Evolutionary conservation across 2,888 invertebrate genomes (phyloP), one percentile per base, ranked within the genome.

Genomic region (Anthophora plumipes): DNA sequence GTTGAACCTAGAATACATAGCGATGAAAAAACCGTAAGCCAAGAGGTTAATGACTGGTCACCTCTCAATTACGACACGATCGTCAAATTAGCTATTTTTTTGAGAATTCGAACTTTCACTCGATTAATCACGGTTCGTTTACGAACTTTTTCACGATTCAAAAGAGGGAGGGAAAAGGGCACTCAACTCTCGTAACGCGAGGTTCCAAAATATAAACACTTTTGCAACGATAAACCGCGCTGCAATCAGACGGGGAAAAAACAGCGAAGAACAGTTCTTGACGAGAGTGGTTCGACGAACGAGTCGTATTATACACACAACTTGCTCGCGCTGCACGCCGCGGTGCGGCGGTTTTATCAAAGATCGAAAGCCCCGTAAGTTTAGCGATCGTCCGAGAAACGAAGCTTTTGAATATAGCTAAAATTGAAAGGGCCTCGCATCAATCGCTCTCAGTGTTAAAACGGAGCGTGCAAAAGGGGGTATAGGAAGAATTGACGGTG

Each of bases 301-400:
- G 41, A 50, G 12, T 17, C 17, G 17, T 52, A 41, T 74, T 43
- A 43, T 52, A 11, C 50, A 31, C 3, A 22, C 31, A 52, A 41
- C 61, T n/a, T 11, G 54, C 31, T n/a, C n/a, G n/a, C n/a, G n/a
- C n/a, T n/a, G n/a, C n/a, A n/a, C n/a, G n/a, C n/a, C n/a, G n/a
- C n/a, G n/a, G n/a, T 20, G 14, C 25, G 17, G n/a, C 52, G n/a
- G 8, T n/a, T 20, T 31, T 31, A 61, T 74, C 70, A 68, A 59
- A 74, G 70, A 52, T 59, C 43, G 52, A 46, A 3, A 74, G 37
- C 20, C 25, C 4, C 43, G 20, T 37, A 68, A 74, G 52, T 68
- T 69, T 68, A 41, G 22, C 52, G 37, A 52, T 37, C 22, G 57
- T 20, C 37, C 66, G n/a, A 66, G 66, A 67, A 48, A 57, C 55